phyloP scores from a whole-genome alignment of 2,888 invertebrate genomes.

The Diaperis boleti region DNA sequence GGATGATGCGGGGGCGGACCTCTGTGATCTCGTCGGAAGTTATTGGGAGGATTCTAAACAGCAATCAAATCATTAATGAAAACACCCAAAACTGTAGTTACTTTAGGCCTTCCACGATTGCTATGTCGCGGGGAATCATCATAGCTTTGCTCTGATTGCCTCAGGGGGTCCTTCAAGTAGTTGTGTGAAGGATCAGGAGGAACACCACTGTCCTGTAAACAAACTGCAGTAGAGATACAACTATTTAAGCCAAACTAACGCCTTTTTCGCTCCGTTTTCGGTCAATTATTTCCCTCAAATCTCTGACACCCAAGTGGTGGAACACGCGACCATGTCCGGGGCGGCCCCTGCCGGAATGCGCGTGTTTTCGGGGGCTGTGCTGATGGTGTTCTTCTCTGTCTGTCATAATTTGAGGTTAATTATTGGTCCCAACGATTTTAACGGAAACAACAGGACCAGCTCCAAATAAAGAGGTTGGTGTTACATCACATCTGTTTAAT shows the following conservation, averaged over 20 bases:
- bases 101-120: background rate
- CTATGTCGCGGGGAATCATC: background rate
- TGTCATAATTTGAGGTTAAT: conserved; percentile 6
- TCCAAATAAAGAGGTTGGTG: background rate
- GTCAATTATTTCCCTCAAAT: conserved; percentile 38
- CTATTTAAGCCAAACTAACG: no score
- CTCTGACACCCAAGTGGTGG: conserved; percentile 29
- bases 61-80: conserved; percentile 7
- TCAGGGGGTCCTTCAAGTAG: conserved; percentile 28
- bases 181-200: conserved; percentile 31
- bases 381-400: conserved; percentile 1
- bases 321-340: conserved; percentile 25
- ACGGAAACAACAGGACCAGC: background rate
- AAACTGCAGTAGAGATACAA: background rate
- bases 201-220: conserved; percentile 5
- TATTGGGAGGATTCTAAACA: conserved; percentile 3
- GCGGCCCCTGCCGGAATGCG: background rate
- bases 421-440: background rate
- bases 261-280: conserved; percentile 30
- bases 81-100: conserved; percentile 1
- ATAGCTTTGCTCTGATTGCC: conserved; percentile 4
- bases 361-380: background rate
- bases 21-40: conserved; percentile 2
- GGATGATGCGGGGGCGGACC: background rate
- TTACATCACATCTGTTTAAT: background rate